phyloP scores from a whole-genome alignment of 2,888 invertebrate genomes.

The Cristatella mucedo region DNA sequence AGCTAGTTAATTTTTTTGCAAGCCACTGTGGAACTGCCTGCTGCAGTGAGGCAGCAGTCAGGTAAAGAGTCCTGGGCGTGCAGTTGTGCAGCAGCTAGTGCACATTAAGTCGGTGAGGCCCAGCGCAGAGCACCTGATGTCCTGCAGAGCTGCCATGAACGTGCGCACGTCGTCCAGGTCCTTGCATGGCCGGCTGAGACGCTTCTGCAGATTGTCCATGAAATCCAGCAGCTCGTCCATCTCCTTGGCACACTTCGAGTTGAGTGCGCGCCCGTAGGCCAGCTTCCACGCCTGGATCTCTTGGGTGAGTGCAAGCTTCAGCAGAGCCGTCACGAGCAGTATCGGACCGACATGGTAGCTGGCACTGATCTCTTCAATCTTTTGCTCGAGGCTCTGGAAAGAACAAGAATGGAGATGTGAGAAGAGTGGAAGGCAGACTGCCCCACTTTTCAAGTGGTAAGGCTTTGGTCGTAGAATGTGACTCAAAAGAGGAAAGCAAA shows the following conservation, averaged over 20 bases:
- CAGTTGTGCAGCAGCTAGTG: no score
- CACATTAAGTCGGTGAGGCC: no score
- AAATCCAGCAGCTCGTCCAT: slow-evolving; percentile 53
- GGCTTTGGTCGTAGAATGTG: no score
- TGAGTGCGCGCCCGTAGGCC: slow-evolving; percentile 36
- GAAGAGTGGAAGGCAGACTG: no score
- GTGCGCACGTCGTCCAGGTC: slow-evolving; percentile 83
- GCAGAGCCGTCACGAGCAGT: slow-evolving; percentile 38
- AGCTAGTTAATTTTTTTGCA: no score
- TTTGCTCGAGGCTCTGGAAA: slow-evolving; percentile 33
- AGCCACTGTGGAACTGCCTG: no score
- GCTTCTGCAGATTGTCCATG: slow-evolving; percentile 76
- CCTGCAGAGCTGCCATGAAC: slow-evolving; percentile 77
- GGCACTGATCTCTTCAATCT: slow-evolving; percentile 31
- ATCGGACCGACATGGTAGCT: slow-evolving; percentile 34
- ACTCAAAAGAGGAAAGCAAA: no score
- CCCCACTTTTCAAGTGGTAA: no score
- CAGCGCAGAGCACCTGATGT: slow-evolving; percentile 5
- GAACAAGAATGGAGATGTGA: no score
- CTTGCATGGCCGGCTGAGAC: slow-evolving; percentile 64
- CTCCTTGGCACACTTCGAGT: slow-evolving; percentile 36
- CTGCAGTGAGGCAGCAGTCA: no score
- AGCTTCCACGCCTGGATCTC: slow-evolving; percentile 39
- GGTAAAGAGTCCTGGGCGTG: no score
- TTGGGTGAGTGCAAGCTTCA: slow-evolving; percentile 68